Conservation (phyloP, 2,888 invertebrate genomes). For the Andrena marginata region DNA sequence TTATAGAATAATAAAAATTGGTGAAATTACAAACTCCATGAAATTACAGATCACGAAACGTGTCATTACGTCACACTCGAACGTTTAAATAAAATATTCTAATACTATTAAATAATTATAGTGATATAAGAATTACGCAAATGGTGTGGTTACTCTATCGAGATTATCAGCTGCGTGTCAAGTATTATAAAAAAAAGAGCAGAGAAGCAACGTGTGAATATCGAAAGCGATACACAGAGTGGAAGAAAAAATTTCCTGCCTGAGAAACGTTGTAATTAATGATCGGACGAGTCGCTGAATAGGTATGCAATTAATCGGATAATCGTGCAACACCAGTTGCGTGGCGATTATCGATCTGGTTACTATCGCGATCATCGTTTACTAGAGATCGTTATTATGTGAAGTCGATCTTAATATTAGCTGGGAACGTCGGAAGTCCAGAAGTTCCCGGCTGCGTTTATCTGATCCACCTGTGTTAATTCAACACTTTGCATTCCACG, state of each 20-base stretch:
- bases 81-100: too few relatives aligned
- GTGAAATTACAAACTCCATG: too few relatives aligned
- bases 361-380: slow-evolving; percentile 13
- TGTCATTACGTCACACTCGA: too few relatives aligned
- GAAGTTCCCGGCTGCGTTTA: slow-evolving; percentile 22
- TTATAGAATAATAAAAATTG: too few relatives aligned
- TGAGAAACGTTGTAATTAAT: background rate
- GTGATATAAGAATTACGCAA: too few relatives aligned
- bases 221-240: slow-evolving; percentile 3
- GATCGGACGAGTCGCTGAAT: background rate
- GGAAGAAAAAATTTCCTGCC: background rate
- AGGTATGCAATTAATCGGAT: slow-evolving; percentile 22
- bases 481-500: background rate
- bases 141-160: background rate
- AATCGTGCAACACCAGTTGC: slow-evolving; percentile 28
- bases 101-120: too few relatives aligned
- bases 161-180: background rate
- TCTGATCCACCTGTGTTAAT: background rate
- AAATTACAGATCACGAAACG: too few relatives aligned
- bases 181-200: background rate
- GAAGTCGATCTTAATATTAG: slow-evolving; percentile 15
- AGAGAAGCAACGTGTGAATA: background rate
- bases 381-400: slow-evolving; percentile 31
- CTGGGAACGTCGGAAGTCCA: slow-evolving; percentile 54
- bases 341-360: slow-evolving; percentile 20